Evolutionary conservation across 2,888 invertebrate species (phyloP).

Genomic region (Argyresthia albistria): DNA sequence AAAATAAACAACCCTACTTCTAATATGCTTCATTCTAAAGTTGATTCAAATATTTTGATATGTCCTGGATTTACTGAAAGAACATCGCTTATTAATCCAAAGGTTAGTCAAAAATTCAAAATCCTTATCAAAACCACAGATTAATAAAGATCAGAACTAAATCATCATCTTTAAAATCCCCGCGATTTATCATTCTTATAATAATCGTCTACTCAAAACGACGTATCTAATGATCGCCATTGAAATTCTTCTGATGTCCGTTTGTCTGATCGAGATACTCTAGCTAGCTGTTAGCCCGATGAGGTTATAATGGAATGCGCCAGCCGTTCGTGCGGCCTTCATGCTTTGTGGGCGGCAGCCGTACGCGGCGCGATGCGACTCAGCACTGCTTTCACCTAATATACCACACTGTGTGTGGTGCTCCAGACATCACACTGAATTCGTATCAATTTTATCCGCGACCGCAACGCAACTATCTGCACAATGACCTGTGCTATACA

Average conservation of each 20-base stretch:
- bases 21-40: too few species aligned
- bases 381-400: constrained; percentile 43
- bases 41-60: too few species aligned
- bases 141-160: too few species aligned
- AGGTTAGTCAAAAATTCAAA: too few species aligned
- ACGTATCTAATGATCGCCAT: neutral
- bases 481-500: neutral
- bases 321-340: constrained; percentile 33
- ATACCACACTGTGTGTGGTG: too few species aligned
- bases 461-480: neutral
- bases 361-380: constrained; percentile 25
- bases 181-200: neutral
- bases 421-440: constrained; percentile 23
- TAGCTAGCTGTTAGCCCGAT: neutral
- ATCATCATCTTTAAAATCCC: too few species aligned
- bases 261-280: neutral
- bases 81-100: too few species aligned
- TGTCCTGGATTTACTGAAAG: too few species aligned
- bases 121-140: too few species aligned
- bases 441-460: neutral
- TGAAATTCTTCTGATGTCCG: neutral
- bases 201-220: neutral
- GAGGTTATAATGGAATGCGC: neutral
- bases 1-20: too few species aligned
- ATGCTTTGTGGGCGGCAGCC: constrained; percentile 55